Conservation (phyloP, 2,888 invertebrate genomes). For the Cordilura impudica region DNA sequence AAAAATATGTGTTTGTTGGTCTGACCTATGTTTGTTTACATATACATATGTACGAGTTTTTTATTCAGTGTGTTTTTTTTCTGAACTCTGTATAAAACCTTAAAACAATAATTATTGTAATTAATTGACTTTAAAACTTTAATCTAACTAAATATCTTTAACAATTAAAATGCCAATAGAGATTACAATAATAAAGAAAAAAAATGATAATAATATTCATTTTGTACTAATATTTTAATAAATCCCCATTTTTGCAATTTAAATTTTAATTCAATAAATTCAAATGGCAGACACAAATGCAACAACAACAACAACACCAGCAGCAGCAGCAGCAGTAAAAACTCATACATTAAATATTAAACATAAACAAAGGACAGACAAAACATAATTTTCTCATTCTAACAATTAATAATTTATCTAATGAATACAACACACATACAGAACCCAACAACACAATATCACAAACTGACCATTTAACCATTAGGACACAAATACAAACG, state of each 20-base stretch:
- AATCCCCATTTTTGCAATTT: constrained; percentile 44
- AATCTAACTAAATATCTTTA: constrained; percentile 13
- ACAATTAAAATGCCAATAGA: background rate
- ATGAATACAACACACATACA: constrained; percentile 8
- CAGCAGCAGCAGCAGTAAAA: no score
- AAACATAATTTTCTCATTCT: constrained; percentile 23
- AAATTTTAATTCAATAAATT: constrained; percentile 50
- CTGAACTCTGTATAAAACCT: no score
- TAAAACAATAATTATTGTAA: background rate
- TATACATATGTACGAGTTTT: no score
- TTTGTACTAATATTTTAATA: constrained; percentile 40
- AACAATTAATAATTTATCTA: constrained; percentile 37
- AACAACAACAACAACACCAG: no score
- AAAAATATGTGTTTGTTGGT: no score
- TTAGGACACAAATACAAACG: constrained; percentile 14
- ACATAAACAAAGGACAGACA: constrained; percentile 30
- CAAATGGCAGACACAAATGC: background rate
- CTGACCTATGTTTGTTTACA: no score
- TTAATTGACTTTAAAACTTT: background rate
- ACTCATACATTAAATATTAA: constrained; percentile 16
- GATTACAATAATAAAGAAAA: background rate
- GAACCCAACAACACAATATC: constrained; percentile 14
- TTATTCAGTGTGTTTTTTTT: no score
- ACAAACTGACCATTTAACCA: constrained; percentile 10
- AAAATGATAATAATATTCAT: background rate